Evolutionary conservation across 2,888 invertebrate species (phyloP), one percentile per base, ranked within the genome.

Genomic region (Halictus quadricinctus): DNA sequence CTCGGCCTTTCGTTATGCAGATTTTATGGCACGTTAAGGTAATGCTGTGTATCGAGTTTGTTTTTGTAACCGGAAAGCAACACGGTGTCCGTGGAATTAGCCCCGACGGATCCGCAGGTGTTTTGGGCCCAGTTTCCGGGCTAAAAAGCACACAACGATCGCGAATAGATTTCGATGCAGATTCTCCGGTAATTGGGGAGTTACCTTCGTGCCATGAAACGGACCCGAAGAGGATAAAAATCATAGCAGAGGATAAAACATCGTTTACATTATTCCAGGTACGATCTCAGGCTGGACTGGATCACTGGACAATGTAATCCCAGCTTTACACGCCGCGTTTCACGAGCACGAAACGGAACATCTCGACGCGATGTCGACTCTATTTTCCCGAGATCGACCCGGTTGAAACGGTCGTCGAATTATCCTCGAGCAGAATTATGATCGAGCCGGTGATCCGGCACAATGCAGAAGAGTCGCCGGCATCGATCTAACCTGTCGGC

Each of bases 401-500:
- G n/a, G 5, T 43, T 12, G 41, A 70, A 81, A 72, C 76, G 60
- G 69, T 21, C 72, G 69, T 29, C 69, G 70, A 81, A 81, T 70
- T 81, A 81, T 81, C 75, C 69, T 12, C 15, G 46, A 46, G n/a
- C 73, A 78, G 79, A 80, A 69, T 41, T 77, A 85, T 76, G 79
- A 83, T 85, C 82, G 79, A 80, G 82, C 74, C 84, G 46, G 58
- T 76, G 78, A 80, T 82, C 80, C 69, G 78, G 83, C 86, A 76
- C 73, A 82, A 79, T 80, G 84, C 70, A 64, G 58, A 79, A 79
- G 79, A 80, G 66, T 80, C 76, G 54, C n/a, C 25, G 60, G 73
- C 78, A 82, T 76, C 83, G 78, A 83, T 76, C 81, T 83, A 81
- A 80, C 80, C 78, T 72, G 72, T 58, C 73, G 76, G 48, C 73